Percentiles rank a stretch among this genome's conserved stretches.
Conservation (phyloP, 2,113 vertebrate genomes). For the Dipodomys ordii region DNA sequence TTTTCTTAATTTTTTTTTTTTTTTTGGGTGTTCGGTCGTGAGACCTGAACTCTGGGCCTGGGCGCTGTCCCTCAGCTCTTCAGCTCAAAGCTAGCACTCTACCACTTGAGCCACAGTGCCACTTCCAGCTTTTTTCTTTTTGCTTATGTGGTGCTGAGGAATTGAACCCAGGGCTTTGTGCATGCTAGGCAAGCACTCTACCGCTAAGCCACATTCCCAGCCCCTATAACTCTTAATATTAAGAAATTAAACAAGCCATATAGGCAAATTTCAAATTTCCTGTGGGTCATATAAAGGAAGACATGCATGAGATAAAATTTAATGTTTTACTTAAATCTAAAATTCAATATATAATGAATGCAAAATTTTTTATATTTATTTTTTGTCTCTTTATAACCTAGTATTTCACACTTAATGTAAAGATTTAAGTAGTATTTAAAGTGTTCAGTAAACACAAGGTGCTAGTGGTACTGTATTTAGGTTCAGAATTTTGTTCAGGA, state of each 20-base stretch:
- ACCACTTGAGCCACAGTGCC: no score
- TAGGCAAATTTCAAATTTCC: not conserved
- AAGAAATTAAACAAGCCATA: not conserved
- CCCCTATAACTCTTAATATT: not conserved
- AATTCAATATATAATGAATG: constrained; percentile 1
- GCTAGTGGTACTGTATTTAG: constrained; percentile 2
- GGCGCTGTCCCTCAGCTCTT: no score
- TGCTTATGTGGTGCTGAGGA: no score
- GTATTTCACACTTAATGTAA: not conserved
- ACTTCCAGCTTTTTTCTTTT: no score
- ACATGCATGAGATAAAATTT: constrained; percentile 25
- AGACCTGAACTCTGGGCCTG: no score
- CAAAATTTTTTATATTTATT: constrained; percentile 13
- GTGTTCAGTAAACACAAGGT: not conserved
- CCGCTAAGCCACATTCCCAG: no score
- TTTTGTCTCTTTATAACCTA: constrained; percentile 8
- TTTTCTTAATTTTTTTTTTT: not conserved
- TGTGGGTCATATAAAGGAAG: not conserved
- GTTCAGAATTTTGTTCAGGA: constrained; percentile 42
- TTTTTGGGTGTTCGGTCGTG: no score
- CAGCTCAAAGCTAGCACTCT: no score
- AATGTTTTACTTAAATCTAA: constrained; percentile 44
- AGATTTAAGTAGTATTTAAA: not conserved
- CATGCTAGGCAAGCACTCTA: no score
- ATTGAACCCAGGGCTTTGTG: no score